Base-by-base conservation (phyloP, 2,888 invertebrate genomes). In the Xylota sylvarum region DNA sequence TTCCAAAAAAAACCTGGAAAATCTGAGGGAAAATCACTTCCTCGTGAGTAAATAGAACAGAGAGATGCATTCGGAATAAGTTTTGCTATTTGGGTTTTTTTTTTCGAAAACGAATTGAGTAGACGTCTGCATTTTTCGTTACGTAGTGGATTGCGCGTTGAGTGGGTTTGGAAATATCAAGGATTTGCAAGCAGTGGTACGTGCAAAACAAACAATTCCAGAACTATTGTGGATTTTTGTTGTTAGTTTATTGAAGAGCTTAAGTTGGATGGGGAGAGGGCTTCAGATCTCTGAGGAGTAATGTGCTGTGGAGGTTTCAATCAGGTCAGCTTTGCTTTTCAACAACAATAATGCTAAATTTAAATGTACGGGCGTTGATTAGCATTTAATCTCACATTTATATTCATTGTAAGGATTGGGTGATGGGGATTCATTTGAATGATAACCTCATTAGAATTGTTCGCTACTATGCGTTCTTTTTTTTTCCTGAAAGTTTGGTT, bases 1-100 rank as follows among this genome's bases (percentile, higher is more conserved):
- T 27, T 43, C n/a, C 7, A n/a, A 3, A 10, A 35, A 32, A n/a
- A n/a, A n/a, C n/a, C 7, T 23, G 14, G 35, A 27, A 37, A 23
- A 43, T 27, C 19, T 48, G 9, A 4, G 19, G 17, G 43, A 14
- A 73, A 60, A 37, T 46, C 17, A n/a, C 56, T 46, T 32, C 55
- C 30, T 74, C 19, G n/a, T 40, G 73, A 52, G 52, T 55, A 55
- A 64, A 74, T 55, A 74, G 43, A 64, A 74, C 32, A 56, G 14
- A 46, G 43, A 56, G 27, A 30, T 70, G 70, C 32, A 70, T 32
- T 58, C 17, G 43, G 70, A 43, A 58, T 70, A 46, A 4, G 19
- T 40, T 65, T n/a, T n/a, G n/a, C n/a, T n/a, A n/a, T n/a, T n/a
- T n/a, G n/a, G n/a, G n/a, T n/a, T 40, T 9, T 50, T 12, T 10